A percentile compares a stretch with the other conserved stretches of the same genome.
These are phyloP conservation scores for Tetragonula carbonaria DNA, from an alignment of 2,888 invertebrate genomes.

Conservation along the genomic window DNA sequence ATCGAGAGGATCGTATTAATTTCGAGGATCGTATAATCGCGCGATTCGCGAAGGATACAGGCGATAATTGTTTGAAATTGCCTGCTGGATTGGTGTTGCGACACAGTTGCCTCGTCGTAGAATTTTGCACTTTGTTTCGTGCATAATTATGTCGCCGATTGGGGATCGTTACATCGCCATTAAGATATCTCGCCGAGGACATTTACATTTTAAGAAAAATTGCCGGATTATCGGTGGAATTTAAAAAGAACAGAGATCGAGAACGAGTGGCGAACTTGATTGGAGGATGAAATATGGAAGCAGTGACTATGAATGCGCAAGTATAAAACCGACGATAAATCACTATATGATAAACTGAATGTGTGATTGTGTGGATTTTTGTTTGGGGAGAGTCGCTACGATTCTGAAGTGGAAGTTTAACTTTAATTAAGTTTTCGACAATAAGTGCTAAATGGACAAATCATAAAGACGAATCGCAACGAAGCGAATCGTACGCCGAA, in stretches of 20 bases:
- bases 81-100: neutral
- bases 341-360: neutral
- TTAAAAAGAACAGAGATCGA: neutral
- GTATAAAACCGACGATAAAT: neutral
- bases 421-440: no score
- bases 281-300: constrained; percentile 2
- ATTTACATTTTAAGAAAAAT: constrained; percentile 4
- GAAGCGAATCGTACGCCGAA: neutral
- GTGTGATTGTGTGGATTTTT: neutral
- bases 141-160: neutral
- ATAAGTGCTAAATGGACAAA: no score
- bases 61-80: constrained; percentile 23
- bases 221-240: neutral
- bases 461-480: neutral
- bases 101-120: neutral
- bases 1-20: constrained; percentile 10
- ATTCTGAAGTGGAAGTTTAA: neutral
- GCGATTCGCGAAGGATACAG: neutral
- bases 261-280: neutral
- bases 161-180: neutral
- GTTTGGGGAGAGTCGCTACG: neutral
- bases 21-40: constrained; percentile 11
- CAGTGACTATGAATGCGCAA: neutral
- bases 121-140: neutral
- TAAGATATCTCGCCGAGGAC: neutral